Base-by-base conservation (phyloP, 2,888 invertebrate species). In the Fissipunctia ypsillon region DNA sequence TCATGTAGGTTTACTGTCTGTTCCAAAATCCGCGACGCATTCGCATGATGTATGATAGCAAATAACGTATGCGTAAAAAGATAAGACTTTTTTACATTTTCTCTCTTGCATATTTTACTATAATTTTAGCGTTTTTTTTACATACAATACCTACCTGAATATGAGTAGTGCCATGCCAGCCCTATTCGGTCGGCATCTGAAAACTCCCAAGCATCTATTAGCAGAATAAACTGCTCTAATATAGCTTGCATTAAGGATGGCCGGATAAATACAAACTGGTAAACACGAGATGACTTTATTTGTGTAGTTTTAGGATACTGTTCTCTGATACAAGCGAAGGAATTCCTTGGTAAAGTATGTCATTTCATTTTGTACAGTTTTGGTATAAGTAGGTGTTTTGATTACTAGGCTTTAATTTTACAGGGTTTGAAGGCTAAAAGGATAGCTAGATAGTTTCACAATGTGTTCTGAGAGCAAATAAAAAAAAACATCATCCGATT, bases 191-290 rank as follows among this genome's bases (percentile, higher is more conserved):
- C 6, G 61, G 28, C 52, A 78, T 74, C 73, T 16, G 52, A 78
- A 79, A 73, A 64, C 45, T 79, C 64, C 50, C 54, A 69, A 75
- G 50, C 35, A 76, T 79, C 77, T 80, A 78, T 78, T 80, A 73
- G 70, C 77, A 76, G 73, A 79, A 84, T 73, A 71, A 71, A 80
- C 59, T 73, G 52, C 25, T 63, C 57, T 68, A 61, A 22, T 65
- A 64, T 69, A 66, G 31, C 70, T 66, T 78, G 74, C 71, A 70
- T 82, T 82, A 82, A 70, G 73, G 68, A 75, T 72, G 64, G 48
- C 48, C 25, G 41, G 35, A 68, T 60, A 80, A 48, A 74, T 43
- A 65, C 48, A 50, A 56, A 61, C 50, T 16, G 9, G 48, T 54
- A 69, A 66, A 82, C 41, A 67, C 19, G 35, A 22, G 56, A 57